Evolutionary conservation across 2,888 invertebrate genomes (phyloP).

Genomic region (Beris morrisii): DNA sequence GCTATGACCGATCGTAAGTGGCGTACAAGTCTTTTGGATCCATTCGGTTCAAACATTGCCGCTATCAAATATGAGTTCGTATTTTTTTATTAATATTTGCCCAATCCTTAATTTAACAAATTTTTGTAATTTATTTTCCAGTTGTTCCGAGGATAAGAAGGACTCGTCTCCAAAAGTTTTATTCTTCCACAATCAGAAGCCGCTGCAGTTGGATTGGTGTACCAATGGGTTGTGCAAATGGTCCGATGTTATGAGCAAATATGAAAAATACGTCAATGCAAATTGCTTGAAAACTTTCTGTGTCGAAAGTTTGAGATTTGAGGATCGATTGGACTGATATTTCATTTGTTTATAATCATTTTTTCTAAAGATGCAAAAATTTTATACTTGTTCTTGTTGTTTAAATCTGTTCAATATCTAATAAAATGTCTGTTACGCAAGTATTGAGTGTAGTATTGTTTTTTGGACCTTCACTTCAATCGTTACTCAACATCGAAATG

Average conservation of each 20-base stretch:
- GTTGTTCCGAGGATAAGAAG: slow-evolving; percentile 6
- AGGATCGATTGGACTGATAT: not conserved
- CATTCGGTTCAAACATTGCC: slow-evolving; percentile 74
- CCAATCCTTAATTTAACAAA: not conserved
- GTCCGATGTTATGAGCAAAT: slow-evolving; percentile 66
- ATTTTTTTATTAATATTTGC: slow-evolving; percentile 1
- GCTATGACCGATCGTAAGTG: slow-evolving; percentile 63
- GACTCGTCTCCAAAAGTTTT: slow-evolving; percentile 57
- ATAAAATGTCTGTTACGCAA: too few species aligned
- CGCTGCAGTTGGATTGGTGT: slow-evolving; percentile 69
- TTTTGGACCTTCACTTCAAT: too few species aligned
- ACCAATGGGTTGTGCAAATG: slow-evolving; percentile 78
- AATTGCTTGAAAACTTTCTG: slow-evolving; percentile 44
- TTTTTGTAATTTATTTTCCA: slow-evolving; percentile 16
- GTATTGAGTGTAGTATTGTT: too few species aligned
- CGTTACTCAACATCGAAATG: too few species aligned
- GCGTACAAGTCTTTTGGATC: slow-evolving; percentile 68
- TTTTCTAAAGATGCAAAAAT: too few species aligned
- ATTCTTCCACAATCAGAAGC: slow-evolving; percentile 73
- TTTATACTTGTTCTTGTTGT: too few species aligned
- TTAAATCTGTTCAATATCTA: too few species aligned
- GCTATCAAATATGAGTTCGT: slow-evolving; percentile 73
- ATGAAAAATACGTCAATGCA: slow-evolving; percentile 59
- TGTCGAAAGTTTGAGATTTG: not conserved
- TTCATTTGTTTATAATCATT: not conserved